Evolutionary conservation across 92 coral and sea anemone genomes (phyloP).

Genomic region (Parazoanthus atlanticus): DNA sequence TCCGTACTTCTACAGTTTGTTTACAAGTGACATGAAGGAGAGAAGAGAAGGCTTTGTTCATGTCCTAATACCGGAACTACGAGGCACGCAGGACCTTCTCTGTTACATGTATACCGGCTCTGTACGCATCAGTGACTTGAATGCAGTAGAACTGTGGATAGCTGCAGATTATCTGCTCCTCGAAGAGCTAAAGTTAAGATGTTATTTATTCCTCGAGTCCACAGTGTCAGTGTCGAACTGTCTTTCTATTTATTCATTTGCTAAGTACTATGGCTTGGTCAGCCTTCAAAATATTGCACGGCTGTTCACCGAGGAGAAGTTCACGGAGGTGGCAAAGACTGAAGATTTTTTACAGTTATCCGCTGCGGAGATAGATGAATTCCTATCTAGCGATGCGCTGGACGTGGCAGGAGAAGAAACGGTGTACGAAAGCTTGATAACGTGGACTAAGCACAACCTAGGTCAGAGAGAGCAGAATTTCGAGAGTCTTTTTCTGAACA

Average conservation of each 20-base stretch:
- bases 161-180: slow-evolving; percentile 32
- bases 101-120: slow-evolving; percentile 34
- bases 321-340: slow-evolving; percentile 12
- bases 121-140: slow-evolving; percentile 6
- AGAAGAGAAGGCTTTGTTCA: background rate
- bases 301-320: slow-evolving; percentile 26
- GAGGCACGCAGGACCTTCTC: background rate
- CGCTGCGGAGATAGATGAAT: slow-evolving; percentile 1
- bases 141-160: slow-evolving; percentile 23
- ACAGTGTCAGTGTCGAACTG: slow-evolving; percentile 18
- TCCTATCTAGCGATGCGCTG: background rate
- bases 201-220: slow-evolving; percentile 29
- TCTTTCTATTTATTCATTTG: slow-evolving; percentile 34
- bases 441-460: slow-evolving; percentile 36
- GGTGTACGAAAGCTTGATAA: slow-evolving; percentile 24
- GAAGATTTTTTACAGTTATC: slow-evolving; percentile 15
- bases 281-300: slow-evolving; percentile 21
- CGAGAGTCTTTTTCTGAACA: background rate
- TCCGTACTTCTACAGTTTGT: slow-evolving; percentile 45
- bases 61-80: background rate
- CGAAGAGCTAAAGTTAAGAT: slow-evolving; percentile 20
- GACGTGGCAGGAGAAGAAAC: slow-evolving; percentile 15
- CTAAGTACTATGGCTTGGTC: slow-evolving; percentile 16
- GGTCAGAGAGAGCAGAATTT: slow-evolving; percentile 4
- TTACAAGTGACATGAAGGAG: slow-evolving; percentile 33